phyloP scores from a whole-genome alignment of 2,888 invertebrate species.

The Junonia oenone region DNA sequence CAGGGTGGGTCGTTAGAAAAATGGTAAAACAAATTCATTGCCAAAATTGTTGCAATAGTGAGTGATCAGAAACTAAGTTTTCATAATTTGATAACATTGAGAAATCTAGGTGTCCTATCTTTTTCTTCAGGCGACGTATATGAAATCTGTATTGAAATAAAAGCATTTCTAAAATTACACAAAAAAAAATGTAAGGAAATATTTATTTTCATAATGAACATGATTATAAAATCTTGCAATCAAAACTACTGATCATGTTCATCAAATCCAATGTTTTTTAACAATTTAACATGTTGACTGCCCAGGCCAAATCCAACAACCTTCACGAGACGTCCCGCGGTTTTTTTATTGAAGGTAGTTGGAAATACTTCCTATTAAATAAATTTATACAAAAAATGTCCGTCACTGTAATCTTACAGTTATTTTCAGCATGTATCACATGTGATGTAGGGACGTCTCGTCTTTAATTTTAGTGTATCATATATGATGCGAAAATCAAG shows the following conservation, averaged over 20 bases:
- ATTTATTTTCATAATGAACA: slow-evolving; percentile 6
- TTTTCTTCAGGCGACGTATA: slow-evolving; percentile 4
- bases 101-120: slow-evolving; percentile 4
- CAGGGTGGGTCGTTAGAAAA: slow-evolving; percentile 3
- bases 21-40: slow-evolving; percentile 1
- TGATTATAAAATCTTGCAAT: slow-evolving; percentile 2
- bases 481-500: not conserved
- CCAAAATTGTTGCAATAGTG: not conserved
- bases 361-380: no score
- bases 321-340: no score
- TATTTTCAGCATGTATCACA: no score
- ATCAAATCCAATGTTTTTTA: slow-evolving; percentile 3
- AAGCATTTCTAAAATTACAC: slow-evolving; percentile 1
- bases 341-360: no score
- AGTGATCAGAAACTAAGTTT: slow-evolving; percentile 1
- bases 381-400: no score
- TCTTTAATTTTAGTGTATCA: no score
- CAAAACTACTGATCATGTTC: slow-evolving; percentile 1
- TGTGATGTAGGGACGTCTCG: no score
- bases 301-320: no score
- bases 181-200: slow-evolving; percentile 7
- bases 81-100: slow-evolving; percentile 6
- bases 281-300: no score
- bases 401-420: not conserved
- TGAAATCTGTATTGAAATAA: slow-evolving; percentile 5